Conservation (phyloP, 2,797 vertebrate species). For the Buceros bicornis region DNA sequence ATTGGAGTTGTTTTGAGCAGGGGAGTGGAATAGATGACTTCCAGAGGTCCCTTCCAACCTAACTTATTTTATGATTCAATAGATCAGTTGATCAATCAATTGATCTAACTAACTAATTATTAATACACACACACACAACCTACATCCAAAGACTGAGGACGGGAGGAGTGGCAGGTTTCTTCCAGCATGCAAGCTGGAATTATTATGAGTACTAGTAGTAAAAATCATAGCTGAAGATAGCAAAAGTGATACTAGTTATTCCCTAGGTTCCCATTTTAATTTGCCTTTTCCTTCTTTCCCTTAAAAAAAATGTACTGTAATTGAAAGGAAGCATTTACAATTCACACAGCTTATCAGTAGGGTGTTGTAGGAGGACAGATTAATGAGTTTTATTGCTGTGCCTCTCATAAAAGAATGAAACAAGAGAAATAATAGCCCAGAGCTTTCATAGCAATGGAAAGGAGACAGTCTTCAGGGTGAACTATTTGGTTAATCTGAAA, state of each 20-base stretch:
- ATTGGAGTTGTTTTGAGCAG: neutral
- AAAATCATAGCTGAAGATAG: neutral
- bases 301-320: neutral
- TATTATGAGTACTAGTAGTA: neutral
- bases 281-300: neutral
- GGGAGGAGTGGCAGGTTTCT: neutral
- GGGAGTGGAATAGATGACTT: neutral
- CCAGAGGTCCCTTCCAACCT: neutral
- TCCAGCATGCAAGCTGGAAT: neutral
- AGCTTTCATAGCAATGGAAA: neutral
- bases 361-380: neutral
- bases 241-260: neutral
- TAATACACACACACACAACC: neutral
- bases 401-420: neutral
- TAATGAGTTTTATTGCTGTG: neutral
- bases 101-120: neutral
- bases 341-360: neutral
- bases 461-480: neutral
- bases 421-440: neutral
- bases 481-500: neutral
- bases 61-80: neutral
- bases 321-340: neutral
- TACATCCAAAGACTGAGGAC: neutral
- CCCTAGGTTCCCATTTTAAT: neutral
- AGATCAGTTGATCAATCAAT: neutral